A percentile compares a stretch with the other conserved stretches of the same genome.
phyloP scores from a whole-genome alignment of 2,797 vertebrate species.

The Danio albolineatus region DNA sequence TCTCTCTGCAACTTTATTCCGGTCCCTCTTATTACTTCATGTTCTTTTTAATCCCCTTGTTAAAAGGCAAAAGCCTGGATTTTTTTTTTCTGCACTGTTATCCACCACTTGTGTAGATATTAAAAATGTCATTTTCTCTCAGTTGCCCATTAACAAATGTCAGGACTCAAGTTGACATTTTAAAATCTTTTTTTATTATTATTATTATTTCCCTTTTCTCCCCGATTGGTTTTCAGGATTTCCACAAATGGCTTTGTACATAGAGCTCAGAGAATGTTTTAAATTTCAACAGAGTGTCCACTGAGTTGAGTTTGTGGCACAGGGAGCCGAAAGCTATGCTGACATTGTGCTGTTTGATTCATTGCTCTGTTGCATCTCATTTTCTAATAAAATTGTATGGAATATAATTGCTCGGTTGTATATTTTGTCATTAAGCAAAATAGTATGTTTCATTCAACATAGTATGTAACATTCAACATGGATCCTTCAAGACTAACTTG shows the following conservation, averaged over 20 bases:
- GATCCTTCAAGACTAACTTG: too few relatives aligned
- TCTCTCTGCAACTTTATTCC: constrained; percentile 42
- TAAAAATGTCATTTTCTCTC: constrained; percentile 48
- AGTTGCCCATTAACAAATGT: constrained; percentile 67
- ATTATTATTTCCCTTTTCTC: constrained; percentile 63
- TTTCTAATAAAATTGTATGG: constrained; percentile 82
- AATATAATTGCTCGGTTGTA: constrained; percentile 41
- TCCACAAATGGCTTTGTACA: constrained; percentile 88
- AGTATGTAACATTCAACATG: too few relatives aligned
- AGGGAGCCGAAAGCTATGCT: constrained; percentile 84
- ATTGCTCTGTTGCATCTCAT: constrained; percentile 82
- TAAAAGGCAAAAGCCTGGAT: constrained; percentile 60
- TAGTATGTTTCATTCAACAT: too few relatives aligned
- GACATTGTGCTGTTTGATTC: constrained; percentile 80
- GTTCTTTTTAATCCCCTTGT: constrained; percentile 23
- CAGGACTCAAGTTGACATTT: constrained; percentile 66
- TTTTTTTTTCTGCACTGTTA: constrained; percentile 61
- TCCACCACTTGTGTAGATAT: constrained; percentile 61
- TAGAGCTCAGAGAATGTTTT: constrained; percentile 91
- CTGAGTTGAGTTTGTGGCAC: constrained; percentile 88
- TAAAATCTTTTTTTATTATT: constrained; percentile 73
- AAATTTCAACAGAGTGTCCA: constrained; percentile 86
- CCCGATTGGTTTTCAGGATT: constrained; percentile 81
- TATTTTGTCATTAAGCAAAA: neutral
- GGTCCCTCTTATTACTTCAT: constrained; percentile 60